Conservation (phyloP, 2,797 vertebrate species). For the Euphonia xanthogaster region DNA sequence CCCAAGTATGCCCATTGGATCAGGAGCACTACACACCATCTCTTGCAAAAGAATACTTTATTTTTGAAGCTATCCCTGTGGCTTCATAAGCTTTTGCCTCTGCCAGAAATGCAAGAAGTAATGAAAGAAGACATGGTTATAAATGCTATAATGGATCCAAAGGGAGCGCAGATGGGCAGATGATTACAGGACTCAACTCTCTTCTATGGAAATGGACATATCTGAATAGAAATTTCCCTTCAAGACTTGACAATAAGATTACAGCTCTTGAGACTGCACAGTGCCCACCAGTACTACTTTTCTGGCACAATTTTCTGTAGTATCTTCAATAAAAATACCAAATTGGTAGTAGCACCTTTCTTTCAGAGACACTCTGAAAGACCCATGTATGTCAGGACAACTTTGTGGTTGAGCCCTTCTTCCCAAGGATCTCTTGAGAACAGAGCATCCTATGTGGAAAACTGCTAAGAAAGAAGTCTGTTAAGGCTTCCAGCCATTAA, state of each 20-base stretch:
- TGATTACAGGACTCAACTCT: slow-evolving; percentile 45
- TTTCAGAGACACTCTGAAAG: neutral
- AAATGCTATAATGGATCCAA: slow-evolving; percentile 53
- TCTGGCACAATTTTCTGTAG: neutral
- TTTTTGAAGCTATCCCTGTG: slow-evolving; percentile 51
- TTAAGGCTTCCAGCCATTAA: neutral
- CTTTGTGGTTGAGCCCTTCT: neutral
- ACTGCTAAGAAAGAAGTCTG: neutral
- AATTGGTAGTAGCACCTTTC: neutral
- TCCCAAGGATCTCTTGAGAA: neutral
- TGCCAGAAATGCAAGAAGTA: slow-evolving; percentile 68
- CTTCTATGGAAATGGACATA: slow-evolving; percentile 12
- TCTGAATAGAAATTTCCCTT: slow-evolving; percentile 39
- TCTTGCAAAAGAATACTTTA: slow-evolving; percentile 33
- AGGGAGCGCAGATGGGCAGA: slow-evolving; percentile 30
- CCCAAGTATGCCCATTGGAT: slow-evolving; percentile 58
- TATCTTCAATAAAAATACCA: neutral
- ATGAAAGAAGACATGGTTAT: slow-evolving; percentile 65
- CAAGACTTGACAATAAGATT: slow-evolving; percentile 35
- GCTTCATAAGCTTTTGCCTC: slow-evolving; percentile 65
- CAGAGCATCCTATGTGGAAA: neutral
- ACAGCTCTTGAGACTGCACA: neutral
- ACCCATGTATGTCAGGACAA: neutral
- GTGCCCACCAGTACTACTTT: slow-evolving; percentile 8
- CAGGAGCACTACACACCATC: slow-evolving; percentile 29